Conservation (phyloP, 2,113 vertebrate species). For the Donacobius atricapilla region DNA sequence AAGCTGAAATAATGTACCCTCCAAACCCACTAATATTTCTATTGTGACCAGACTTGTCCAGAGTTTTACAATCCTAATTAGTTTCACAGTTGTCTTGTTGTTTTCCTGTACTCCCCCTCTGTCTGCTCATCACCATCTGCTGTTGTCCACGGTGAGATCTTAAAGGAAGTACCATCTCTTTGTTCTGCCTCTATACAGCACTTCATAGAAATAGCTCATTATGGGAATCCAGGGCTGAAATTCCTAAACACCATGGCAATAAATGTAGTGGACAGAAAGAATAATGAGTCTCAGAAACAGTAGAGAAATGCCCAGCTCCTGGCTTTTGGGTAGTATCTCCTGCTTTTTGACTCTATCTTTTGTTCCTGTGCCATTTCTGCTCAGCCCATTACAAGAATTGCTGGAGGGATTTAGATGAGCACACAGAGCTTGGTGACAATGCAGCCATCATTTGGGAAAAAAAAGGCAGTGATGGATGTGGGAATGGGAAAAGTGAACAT, state of each 20-base stretch:
- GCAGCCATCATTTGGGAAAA: not conserved
- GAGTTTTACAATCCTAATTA: constrained; percentile 67
- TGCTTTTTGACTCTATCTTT: not conserved
- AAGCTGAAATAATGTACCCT: constrained; percentile 31
- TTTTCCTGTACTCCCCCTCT: constrained; percentile 63
- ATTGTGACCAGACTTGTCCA: constrained; percentile 55
- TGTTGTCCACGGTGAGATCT: constrained; percentile 35
- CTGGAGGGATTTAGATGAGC: not conserved
- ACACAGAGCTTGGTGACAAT: not conserved
- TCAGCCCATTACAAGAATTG: not conserved
- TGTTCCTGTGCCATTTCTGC: not conserved
- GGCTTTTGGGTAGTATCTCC: not conserved
- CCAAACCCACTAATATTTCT: constrained; percentile 54
- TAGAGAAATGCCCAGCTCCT: not conserved
- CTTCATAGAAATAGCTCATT: constrained; percentile 63
- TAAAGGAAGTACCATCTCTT: constrained; percentile 61
- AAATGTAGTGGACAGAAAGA: constrained; percentile 44
- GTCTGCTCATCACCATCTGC: constrained; percentile 63
- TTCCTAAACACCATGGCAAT: constrained; percentile 53
- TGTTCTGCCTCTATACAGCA: constrained; percentile 54
- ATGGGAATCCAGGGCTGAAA: constrained; percentile 49
- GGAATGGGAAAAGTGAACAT: not conserved
- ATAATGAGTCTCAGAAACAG: constrained; percentile 23
- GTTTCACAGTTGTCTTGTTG: constrained; percentile 67
- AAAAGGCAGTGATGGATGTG: not conserved